These are phyloP conservation scores for Gymnarchus niloticus DNA, from an alignment of 2,113 vertebrate genomes.

Conservation along the genomic window DNA sequence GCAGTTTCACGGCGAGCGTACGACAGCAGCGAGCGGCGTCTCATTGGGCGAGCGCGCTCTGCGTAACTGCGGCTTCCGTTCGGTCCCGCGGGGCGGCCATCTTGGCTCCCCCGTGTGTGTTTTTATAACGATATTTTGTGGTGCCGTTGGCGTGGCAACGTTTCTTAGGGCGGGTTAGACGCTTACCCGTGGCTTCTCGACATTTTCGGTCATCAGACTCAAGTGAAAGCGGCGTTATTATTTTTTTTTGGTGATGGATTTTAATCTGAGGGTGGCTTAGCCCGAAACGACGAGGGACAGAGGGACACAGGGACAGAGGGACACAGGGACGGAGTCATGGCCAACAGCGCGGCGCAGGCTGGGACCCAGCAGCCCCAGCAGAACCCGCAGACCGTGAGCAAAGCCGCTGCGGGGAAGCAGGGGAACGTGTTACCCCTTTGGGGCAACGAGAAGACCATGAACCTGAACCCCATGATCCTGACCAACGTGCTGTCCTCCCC, in stretches of 20 bases:
- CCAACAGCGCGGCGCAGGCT: constrained; percentile 67
- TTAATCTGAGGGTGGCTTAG: background rate
- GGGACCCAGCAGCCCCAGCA: constrained; percentile 51
- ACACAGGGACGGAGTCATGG: constrained; percentile 54
- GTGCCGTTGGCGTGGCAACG: background rate
- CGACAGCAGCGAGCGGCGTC: background rate
- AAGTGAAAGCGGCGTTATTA: background rate
- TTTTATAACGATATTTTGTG: constrained; percentile 22
- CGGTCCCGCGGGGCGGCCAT: constrained; percentile 50
- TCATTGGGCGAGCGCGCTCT: background rate
- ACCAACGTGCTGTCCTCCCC: constrained; percentile 96
- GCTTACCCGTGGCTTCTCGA: background rate
- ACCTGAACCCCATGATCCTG: constrained; percentile 97
- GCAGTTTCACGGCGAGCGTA: background rate
- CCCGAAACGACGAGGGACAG: background rate
- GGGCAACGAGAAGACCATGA: constrained; percentile 99
- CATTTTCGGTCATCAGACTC: background rate
- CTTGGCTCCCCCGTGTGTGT: constrained; percentile 56
- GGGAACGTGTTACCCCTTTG: constrained; percentile 91
- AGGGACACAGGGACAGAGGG: too few species aligned
- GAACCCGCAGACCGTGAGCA: constrained; percentile 74
- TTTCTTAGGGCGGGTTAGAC: background rate
- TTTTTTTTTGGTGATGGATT: constrained; percentile 22
- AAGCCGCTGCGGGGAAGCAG: constrained; percentile 83
- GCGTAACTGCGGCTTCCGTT: constrained; percentile 20